These are phyloP conservation scores for Babylonia areolata DNA, from an alignment of 1,140 invertebrate genomes.

Conservation along the genomic window DNA sequence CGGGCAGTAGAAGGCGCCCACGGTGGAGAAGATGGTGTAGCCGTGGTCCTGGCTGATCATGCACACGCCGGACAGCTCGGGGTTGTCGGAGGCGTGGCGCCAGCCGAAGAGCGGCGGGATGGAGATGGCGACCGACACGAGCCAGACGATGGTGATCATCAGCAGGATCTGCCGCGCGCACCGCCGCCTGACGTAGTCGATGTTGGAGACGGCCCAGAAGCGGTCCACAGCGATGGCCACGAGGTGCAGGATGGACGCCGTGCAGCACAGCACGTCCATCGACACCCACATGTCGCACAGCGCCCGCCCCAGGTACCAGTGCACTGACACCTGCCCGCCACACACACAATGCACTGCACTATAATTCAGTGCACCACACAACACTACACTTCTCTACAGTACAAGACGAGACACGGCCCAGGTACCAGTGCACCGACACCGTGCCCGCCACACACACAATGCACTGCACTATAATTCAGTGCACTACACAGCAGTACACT, in stretches of 20 bases:
- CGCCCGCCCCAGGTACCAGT: conserved; percentile 1
- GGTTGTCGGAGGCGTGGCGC: conserved; percentile 63
- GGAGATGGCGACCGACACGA: conserved; percentile 88
- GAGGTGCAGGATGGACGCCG: conserved; percentile 94
- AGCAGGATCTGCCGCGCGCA: conserved; percentile 85
- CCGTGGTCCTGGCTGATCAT: conserved; percentile 72
- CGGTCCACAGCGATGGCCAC: conserved; percentile 96
- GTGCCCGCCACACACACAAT: background rate
- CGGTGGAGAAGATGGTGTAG: conserved; percentile 75
- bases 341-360: no score
- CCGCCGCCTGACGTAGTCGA: conserved; percentile 94
- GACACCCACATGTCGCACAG: conserved; percentile 80
- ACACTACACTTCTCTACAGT: no score
- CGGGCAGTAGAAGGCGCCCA: conserved; percentile 76
- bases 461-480: no score
- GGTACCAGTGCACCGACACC: background rate
- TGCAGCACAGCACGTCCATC: conserved; percentile 94
- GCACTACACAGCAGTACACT: no score
- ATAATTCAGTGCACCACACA: no score
- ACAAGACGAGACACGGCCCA: no score
- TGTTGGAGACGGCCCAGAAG: conserved; percentile 96
- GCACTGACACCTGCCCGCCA: background rate
- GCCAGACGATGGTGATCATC: conserved; percentile 94
- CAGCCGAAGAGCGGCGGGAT: conserved; percentile 87
- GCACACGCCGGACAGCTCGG: conserved; percentile 64